Base-by-base conservation (phyloP, 2,113 vertebrate species). In the Australoheros scitulus region DNA sequence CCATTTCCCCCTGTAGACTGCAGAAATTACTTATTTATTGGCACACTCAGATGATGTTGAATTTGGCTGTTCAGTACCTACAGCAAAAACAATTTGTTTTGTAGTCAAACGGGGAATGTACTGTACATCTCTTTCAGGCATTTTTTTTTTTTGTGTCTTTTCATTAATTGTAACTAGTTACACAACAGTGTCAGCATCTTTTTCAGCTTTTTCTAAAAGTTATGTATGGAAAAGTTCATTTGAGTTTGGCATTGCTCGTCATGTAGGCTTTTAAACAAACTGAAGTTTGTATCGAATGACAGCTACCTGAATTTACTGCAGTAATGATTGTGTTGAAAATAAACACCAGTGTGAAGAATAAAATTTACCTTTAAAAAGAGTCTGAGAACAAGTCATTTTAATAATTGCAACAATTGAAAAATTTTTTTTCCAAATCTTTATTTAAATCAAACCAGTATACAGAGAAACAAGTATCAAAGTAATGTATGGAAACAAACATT, bases 231-330 rank as follows among this genome's bases (percentile, higher is more conserved):
- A 61, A 61, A 61, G 24, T 18, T 55, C 5, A n/a, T 36, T n/a
- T 65, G 17, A 29, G 2, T 29, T 14, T 58, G 26, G 38, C 17
- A 6, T 41, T 47, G 10, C 18, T 63, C 6, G 9, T 63, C 13
- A 36, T 17, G 59, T 61, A 2, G 15, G 8, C 50, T 63, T 59
- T 58, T 26, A 36, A 75, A 56, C 41, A 75, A 61, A n/a, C 38
- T 59, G 3, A 47, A 58, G 26, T 88, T 82, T 11, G 57, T 20
- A 43, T 47, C 57, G 38, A 76, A 65, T 81, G 41, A 80, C 50
- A 5, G 11, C 26, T 72, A 56, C 61, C 26, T 52, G 38, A 43
- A 56, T 68, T 59, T 34, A 59, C 70, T 80, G 50, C 47, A 50
- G 36, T 47, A 34, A 43, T 52, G 14, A 78, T 47, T n/a, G 36